phyloP scores from a whole-genome alignment of 2,113 vertebrate genomes.

The Megaleporinus macrocephalus region DNA sequence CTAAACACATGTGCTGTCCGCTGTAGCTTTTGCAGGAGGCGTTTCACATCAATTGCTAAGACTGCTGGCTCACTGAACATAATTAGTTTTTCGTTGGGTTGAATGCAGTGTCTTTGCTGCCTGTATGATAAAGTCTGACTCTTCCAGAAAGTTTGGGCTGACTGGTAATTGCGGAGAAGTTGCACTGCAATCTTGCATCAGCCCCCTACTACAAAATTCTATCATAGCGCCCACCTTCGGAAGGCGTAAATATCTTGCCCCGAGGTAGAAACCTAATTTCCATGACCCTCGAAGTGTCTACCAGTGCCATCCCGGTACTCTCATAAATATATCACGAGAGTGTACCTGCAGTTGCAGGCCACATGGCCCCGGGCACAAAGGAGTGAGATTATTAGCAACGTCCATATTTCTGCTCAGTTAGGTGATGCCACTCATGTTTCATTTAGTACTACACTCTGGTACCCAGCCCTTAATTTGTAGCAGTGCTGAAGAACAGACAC shows the following conservation, averaged over 20 bases:
- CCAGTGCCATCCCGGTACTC: not conserved
- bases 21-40: not conserved
- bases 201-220: slow-evolving; percentile 1
- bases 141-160: slow-evolving; percentile 10
- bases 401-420: not conserved
- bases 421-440: not conserved
- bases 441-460: not conserved
- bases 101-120: not conserved
- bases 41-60: not conserved
- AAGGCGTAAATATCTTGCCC: slow-evolving; percentile 14
- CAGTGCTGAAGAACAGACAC: not conserved
- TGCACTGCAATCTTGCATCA: slow-evolving; percentile 5
- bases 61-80: not conserved
- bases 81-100: not conserved
- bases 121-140: not conserved
- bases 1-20: not conserved
- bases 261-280: slow-evolving; percentile 6
- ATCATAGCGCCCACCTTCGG: not conserved
- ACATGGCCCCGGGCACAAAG: not conserved
- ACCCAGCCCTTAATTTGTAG: not conserved
- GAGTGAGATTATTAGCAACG: not conserved
- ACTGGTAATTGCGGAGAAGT: slow-evolving; percentile 4
- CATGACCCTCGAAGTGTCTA: not conserved
- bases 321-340: slow-evolving; percentile 19
- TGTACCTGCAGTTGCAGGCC: not conserved